phyloP scores from a whole-genome alignment of 2,113 vertebrate species.

The Alligator mississippiensis region DNA sequence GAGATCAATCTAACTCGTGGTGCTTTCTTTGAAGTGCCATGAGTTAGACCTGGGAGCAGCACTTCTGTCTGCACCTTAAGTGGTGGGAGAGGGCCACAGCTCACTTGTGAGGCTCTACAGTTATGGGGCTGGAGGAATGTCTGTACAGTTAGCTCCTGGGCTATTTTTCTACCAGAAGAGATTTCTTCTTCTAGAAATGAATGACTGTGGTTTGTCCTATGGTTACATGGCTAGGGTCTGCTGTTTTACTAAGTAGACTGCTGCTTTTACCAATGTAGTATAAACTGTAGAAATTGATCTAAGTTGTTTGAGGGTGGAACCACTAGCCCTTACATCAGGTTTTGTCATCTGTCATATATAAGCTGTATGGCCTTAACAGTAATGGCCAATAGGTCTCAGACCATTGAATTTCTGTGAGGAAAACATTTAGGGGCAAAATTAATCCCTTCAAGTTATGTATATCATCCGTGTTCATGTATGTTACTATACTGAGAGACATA shows the following conservation, averaged over 20 bases:
- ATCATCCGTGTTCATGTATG: background rate
- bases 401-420: background rate
- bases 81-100: too few species aligned
- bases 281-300: background rate
- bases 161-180: too few species aligned
- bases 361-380: background rate
- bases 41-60: too few species aligned
- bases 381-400: background rate
- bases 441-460: background rate
- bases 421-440: background rate
- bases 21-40: too few species aligned
- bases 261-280: background rate
- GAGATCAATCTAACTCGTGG: too few species aligned
- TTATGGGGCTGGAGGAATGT: too few species aligned
- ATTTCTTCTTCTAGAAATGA: too few species aligned
- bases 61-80: too few species aligned
- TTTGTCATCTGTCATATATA: background rate
- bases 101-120: too few species aligned
- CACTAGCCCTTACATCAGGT: background rate
- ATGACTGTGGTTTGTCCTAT: too few species aligned
- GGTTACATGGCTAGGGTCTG: background rate
- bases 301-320: background rate
- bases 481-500: background rate
- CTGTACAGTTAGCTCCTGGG: too few species aligned
- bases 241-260: background rate